phyloP scores from a whole-genome alignment of 2,888 invertebrate species.

The Agrenia bidenticulata region DNA sequence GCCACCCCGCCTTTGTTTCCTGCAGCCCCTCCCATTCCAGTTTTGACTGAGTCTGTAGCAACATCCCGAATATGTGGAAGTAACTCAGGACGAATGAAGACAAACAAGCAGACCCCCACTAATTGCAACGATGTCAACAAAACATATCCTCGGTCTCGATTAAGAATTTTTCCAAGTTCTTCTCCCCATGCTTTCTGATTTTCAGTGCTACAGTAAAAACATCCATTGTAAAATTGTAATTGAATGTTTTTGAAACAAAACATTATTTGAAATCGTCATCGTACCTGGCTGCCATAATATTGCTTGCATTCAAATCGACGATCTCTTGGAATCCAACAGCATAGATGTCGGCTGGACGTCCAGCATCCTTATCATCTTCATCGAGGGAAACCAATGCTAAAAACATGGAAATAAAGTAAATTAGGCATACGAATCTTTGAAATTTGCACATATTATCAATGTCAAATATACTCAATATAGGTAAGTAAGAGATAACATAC shows the following conservation, averaged over 20 bases:
- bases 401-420: conserved; percentile 35
- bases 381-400: conserved; percentile 56
- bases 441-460: no score
- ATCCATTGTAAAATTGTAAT: not conserved
- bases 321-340: conserved; percentile 99
- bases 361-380: conserved; percentile 53
- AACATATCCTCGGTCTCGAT: conserved; percentile 82
- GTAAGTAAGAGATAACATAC: conserved; percentile 53
- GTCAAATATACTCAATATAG: not conserved
- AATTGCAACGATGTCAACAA: conserved; percentile 90
- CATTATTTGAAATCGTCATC: conserved; percentile 1
- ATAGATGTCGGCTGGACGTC: conserved; percentile 78
- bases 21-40: conserved; percentile 93
- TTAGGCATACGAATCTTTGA: not conserved
- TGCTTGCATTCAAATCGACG: conserved; percentile 96
- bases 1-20: conserved; percentile 96
- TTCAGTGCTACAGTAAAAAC: conserved; percentile 65
- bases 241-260: conserved; percentile 5
- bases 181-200: conserved; percentile 95
- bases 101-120: conserved; percentile 95
- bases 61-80: conserved; percentile 89
- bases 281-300: conserved; percentile 89
- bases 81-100: conserved; percentile 87
- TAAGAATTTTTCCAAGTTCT: conserved; percentile 87
- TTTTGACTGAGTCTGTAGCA: conserved; percentile 94